Base-by-base conservation (phyloP, 2,797 vertebrate genomes). In the Tolypeutes matacus region DNA sequence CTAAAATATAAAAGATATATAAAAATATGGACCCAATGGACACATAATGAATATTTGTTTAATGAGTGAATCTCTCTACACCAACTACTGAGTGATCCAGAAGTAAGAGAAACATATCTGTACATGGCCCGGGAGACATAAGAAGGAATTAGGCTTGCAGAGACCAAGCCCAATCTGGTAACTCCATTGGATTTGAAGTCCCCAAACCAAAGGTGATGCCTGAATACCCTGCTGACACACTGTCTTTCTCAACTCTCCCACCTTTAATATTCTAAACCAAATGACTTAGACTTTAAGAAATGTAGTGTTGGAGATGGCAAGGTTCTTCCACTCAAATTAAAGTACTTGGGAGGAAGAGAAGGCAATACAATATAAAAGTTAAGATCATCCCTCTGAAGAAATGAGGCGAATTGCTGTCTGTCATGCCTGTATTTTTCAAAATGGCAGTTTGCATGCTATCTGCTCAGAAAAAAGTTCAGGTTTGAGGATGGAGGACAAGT, bases 291-390 rank as follows among this genome's bases (percentile, higher is more conserved):
- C 17, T 9, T n/a, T 81, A 34, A 73, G 25, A 67, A 92, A 29
- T 46, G 3, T 39, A 56, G 14, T 46, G 14, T 2, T 2, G 25
- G 17, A 75, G 2, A 70, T 29, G 17, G 2, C 10, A 62, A 5
- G 0, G 0, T 56, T 90, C 31, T 11, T 83, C 42, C 80, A 20
- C 13, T 34, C 69, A 0, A 49, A 39, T 6, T 5, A 9, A 51
- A 83, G 5, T 49, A 10, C 8, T 39, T 78, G 3, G 51, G 29
- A 67, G 18, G 25, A 78, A 20, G 13, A 3, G 5, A 75, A 2
- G 36, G 5, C 39, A 34, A 62, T 36, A 11, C 2, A 31, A 76
- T 64, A 10, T 46, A 62, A 67, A 67, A 73, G 27, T 23, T 9
- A 53, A 67, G 23, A 27, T 27, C 17, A 31, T 69, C 1, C 83